These are phyloP conservation scores for Valencia hispanica DNA, from an alignment of 2,797 vertebrate species.

Conservation along the genomic window DNA sequence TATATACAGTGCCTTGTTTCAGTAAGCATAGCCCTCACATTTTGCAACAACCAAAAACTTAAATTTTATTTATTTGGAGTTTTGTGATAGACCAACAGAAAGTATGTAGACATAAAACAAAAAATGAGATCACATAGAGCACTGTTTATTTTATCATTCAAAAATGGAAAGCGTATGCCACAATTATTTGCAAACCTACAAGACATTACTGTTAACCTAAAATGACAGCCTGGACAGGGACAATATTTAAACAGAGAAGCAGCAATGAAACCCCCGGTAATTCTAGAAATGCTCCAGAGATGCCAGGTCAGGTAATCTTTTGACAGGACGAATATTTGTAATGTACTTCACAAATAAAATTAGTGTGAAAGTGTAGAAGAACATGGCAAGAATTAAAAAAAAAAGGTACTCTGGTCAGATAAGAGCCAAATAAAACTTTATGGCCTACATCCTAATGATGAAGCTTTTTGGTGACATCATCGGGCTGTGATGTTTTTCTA, in stretches of 20 bases:
- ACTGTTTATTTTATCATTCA: too few relatives aligned
- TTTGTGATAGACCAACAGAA: not conserved
- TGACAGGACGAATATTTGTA: not conserved
- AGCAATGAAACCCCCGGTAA: not conserved
- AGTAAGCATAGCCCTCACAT: not conserved
- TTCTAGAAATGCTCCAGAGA: not conserved
- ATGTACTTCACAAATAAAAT: not conserved
- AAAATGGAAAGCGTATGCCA: too few relatives aligned
- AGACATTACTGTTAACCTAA: too few relatives aligned
- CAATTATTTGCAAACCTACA: too few relatives aligned
- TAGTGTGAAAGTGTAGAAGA: not conserved
- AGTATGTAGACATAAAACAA: not conserved
- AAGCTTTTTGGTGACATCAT: too few relatives aligned
- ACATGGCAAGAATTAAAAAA: not conserved
- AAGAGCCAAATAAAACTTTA: not conserved
- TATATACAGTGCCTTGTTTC: not conserved
- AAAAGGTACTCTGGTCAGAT: not conserved
- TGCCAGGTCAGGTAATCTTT: not conserved
- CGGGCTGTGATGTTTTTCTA: too few relatives aligned
- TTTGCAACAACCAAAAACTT: not conserved
- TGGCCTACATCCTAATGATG: too few relatives aligned
- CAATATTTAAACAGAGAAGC: not conserved
- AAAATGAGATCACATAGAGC: not conserved
- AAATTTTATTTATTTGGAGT: not conserved
- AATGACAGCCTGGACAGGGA: not conserved